These are phyloP conservation scores for Dipodomys stephensi DNA, from an alignment of 2,113 vertebrate species.

Conservation along the genomic window DNA sequence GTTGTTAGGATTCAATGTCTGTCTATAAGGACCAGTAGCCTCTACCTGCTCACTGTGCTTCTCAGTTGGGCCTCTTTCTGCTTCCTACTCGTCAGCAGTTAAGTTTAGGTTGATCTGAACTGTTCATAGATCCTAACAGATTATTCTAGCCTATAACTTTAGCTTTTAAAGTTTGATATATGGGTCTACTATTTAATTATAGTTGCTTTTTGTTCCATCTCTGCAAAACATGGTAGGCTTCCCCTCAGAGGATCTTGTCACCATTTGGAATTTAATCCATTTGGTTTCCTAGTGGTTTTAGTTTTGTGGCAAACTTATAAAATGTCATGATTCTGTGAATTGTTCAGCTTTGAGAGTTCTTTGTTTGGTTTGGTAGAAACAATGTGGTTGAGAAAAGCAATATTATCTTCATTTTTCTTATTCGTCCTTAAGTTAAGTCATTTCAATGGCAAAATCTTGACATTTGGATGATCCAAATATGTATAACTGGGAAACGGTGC, in stretches of 20 bases:
- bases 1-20: background rate
- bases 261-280: background rate
- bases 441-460: background rate
- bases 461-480: slow-evolving; percentile 8
- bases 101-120: background rate
- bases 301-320: slow-evolving; percentile 22
- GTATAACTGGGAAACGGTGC: background rate
- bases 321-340: slow-evolving; percentile 17
- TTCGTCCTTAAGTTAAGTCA: background rate
- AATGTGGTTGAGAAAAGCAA: background rate
- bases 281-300: background rate
- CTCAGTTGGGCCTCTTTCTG: background rate
- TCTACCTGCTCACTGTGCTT: background rate
- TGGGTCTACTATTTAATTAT: background rate
- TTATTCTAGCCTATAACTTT: background rate
- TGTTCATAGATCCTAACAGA: background rate
- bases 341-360: background rate
- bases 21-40: background rate
- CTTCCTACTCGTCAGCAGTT: background rate
- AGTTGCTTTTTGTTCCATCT: background rate
- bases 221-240: background rate
- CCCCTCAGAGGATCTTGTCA: background rate
- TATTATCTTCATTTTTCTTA: background rate
- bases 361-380: background rate
- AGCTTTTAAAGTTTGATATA: background rate